A percentile compares a stretch with the other conserved stretches of the same genome.
phyloP scores from a whole-genome alignment of 2,888 invertebrate species.

The Strigamia crassipes region DNA sequence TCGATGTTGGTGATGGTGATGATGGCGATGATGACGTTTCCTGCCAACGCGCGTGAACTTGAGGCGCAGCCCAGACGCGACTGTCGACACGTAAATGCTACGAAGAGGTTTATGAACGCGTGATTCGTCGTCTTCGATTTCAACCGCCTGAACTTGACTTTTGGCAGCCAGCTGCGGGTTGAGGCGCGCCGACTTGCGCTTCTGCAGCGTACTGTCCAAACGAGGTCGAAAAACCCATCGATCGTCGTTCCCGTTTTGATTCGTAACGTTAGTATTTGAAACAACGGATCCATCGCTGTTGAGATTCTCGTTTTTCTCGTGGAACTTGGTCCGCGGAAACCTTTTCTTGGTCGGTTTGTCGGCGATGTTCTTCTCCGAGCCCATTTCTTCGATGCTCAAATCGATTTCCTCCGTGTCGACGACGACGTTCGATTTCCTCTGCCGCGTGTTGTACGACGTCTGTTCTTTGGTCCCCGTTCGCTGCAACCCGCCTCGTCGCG shows the following conservation, averaged over 20 bases:
- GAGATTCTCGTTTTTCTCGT: neutral
- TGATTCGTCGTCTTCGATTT: neutral
- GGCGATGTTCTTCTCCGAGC: neutral
- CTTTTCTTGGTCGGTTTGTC: conserved; percentile 30
- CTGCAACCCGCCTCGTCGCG: neutral
- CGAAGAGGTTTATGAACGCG: conserved; percentile 10
- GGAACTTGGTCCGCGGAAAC: conserved; percentile 1
- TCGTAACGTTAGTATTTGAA: neutral
- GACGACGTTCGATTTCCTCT: conserved; percentile 44
- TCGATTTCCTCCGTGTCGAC: conserved; percentile 45
- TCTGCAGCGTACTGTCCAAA: neutral
- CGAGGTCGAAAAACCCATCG: neutral
- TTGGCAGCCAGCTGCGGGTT: neutral
- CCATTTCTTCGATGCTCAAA: conserved; percentile 41
- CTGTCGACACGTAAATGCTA: conserved; percentile 42
- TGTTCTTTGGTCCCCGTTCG: neutral
- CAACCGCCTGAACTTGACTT: neutral
- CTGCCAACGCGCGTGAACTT: conserved; percentile 35
- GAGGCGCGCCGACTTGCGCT: conserved; percentile 34
- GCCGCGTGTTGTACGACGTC: conserved; percentile 32
- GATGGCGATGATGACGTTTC: conserved; percentile 44
- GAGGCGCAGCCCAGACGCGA: neutral
- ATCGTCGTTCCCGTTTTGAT: neutral
- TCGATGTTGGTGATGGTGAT: conserved; percentile 43
- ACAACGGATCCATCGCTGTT: neutral